A percentile compares a stretch with the other conserved stretches of the same genome.
phyloP scores from a whole-genome alignment of 2,888 invertebrate genomes.

The Erebia palarica region DNA sequence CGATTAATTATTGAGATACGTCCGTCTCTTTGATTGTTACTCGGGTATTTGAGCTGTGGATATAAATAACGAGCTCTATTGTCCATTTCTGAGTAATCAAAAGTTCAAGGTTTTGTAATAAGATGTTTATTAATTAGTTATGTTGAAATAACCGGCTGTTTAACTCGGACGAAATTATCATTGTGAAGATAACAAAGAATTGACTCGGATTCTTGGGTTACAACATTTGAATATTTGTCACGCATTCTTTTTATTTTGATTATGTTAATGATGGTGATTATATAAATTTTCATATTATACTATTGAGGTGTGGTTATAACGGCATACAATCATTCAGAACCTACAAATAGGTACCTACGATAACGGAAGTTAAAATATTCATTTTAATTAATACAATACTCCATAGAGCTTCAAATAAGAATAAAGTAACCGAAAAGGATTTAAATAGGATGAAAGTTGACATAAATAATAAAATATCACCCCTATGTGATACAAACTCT shows the following conservation, averaged over 20 bases:
- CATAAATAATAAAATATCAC: conserved; percentile 12
- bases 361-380: conserved; percentile 15
- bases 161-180: conserved; percentile 61
- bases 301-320: conserved; percentile 39
- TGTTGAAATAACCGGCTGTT: conserved; percentile 64
- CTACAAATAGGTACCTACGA: background rate
- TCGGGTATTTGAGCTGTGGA: conserved; percentile 61
- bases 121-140: conserved; percentile 78
- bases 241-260: conserved; percentile 42
- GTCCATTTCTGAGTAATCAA: conserved; percentile 72
- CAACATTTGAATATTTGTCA: conserved; percentile 45
- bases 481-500: conserved; percentile 34
- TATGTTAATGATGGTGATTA: conserved; percentile 41
- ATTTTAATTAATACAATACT: conserved; percentile 11
- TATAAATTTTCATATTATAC: conserved; percentile 39
- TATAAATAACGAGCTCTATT: conserved; percentile 73
- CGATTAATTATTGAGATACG: conserved; percentile 81
- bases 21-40: conserved; percentile 63
- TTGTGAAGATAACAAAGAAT: conserved; percentile 63
- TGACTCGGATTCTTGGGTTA: conserved; percentile 57
- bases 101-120: conserved; percentile 76
- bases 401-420: background rate
- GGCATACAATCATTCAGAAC: conserved; percentile 9
- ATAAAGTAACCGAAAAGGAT: background rate
- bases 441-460: conserved; percentile 7